Conservation (phyloP, 2,113 vertebrate species). For the Hypomesus transpacificus region DNA sequence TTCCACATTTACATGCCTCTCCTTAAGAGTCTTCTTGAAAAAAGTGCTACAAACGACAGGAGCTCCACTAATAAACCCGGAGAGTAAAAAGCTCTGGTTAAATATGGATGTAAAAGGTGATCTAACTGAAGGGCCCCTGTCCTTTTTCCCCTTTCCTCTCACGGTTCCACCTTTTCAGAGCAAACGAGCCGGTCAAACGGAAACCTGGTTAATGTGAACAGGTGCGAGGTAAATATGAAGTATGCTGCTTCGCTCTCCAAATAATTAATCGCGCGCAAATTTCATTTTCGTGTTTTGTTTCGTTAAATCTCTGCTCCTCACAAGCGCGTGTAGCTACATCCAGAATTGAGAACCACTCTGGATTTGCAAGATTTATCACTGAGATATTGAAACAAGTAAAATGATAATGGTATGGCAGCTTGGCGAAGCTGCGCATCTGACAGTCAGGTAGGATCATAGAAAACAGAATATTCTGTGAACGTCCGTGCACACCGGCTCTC, state of each 20-base stretch:
- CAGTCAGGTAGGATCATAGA: constrained; percentile 33
- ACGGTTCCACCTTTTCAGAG: constrained; percentile 71
- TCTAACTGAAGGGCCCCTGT: constrained; percentile 67
- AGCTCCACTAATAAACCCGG: constrained; percentile 83
- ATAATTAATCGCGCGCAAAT: constrained; percentile 61
- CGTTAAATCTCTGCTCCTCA: constrained; percentile 33
- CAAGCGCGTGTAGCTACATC: constrained; percentile 30
- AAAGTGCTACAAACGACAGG: constrained; percentile 76
- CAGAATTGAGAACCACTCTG: constrained; percentile 40
- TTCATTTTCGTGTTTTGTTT: constrained; percentile 41
- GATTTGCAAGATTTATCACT: constrained; percentile 43
- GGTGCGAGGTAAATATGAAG: constrained; percentile 40
- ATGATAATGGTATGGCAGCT: constrained; percentile 3
- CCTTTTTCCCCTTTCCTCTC: constrained; percentile 63
- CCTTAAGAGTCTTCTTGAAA: constrained; percentile 54
- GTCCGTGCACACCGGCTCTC: not conserved
- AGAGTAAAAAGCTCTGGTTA: constrained; percentile 74
- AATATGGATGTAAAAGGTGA: constrained; percentile 81
- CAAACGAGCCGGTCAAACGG: constrained; percentile 33
- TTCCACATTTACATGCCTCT: constrained; percentile 98
- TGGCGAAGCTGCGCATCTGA: not conserved
- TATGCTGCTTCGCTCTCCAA: constrained; percentile 23
- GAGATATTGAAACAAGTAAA: constrained; percentile 25
- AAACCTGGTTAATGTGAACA: constrained; percentile 43
- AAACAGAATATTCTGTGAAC: constrained; percentile 1